Evolutionary conservation across 2,113 vertebrate species (phyloP).

Genomic region (Gracilinanus agilis): DNA sequence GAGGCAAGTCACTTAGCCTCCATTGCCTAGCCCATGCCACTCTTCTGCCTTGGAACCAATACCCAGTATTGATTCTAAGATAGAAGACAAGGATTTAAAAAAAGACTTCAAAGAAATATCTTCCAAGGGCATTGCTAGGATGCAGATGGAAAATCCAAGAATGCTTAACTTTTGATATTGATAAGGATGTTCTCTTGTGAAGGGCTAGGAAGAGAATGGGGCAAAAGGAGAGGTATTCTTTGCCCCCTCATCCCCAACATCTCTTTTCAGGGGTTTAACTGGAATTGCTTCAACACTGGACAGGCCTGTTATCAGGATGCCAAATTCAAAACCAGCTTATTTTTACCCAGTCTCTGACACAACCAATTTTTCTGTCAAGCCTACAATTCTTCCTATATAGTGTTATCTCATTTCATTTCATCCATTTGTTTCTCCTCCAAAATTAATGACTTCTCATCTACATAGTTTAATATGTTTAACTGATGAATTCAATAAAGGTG

Average conservation of each 20-base stretch:
- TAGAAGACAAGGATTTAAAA: too few relatives aligned
- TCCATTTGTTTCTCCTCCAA: background rate
- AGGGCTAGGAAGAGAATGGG: background rate
- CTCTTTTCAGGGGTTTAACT: background rate
- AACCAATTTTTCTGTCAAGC: background rate
- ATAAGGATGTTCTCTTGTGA: background rate
- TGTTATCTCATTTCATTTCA: background rate
- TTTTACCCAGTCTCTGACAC: background rate
- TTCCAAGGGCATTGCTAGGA: background rate
- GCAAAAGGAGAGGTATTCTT: background rate
- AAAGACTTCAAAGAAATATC: background rate
- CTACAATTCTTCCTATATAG: background rate
- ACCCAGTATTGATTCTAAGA: too few relatives aligned
- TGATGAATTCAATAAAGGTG: background rate
- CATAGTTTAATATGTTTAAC: background rate
- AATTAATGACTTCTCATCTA: background rate
- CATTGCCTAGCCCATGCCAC: too few relatives aligned
- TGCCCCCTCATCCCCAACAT: background rate
- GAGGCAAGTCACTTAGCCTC: too few relatives aligned
- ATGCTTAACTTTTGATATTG: background rate
- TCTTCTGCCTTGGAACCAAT: too few relatives aligned
- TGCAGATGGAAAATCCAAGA: background rate
- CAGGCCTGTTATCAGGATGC: too few relatives aligned
- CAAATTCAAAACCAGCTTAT: background rate
- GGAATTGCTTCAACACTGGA: too few relatives aligned